phyloP scores from a whole-genome alignment of 2,888 invertebrate species.

The Petrolisthes cinctipes region DNA sequence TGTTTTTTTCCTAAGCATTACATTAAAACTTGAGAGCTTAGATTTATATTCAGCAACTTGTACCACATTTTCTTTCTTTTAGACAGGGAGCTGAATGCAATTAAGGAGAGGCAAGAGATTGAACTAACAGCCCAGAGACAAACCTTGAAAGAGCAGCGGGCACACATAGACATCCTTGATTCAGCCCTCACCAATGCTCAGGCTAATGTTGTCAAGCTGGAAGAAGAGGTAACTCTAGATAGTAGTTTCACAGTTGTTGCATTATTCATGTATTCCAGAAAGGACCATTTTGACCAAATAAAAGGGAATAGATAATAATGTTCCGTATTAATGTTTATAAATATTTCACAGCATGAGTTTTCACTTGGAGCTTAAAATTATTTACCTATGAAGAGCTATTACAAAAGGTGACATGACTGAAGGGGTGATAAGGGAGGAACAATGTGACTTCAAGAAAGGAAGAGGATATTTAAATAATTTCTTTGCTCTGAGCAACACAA shows the following conservation, averaged over 20 bases:
- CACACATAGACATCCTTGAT: constrained; percentile 92
- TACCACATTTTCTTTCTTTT: background rate
- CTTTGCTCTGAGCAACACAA: too few species aligned
- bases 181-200: constrained; percentile 92
- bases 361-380: too few species aligned
- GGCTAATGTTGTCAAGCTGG: constrained; percentile 86
- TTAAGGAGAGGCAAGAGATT: constrained; percentile 92
- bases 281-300: background rate
- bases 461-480: too few species aligned
- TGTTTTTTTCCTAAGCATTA: background rate
- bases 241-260: background rate
- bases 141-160: constrained; percentile 90
- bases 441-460: too few species aligned
- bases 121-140: constrained; percentile 90
- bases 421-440: too few species aligned
- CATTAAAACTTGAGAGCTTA: background rate
- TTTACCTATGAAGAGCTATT: too few species aligned
- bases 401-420: too few species aligned
- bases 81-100: constrained; percentile 76
- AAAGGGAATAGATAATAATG: background rate
- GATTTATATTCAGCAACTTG: background rate
- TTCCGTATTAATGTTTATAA: background rate
- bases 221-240: constrained; percentile 82
- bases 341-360: background rate
- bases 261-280: background rate